Percentiles rank a stretch among this genome's conserved stretches.
Conservation (phyloP, 2,888 invertebrate genomes). For the Lacanobia oleracea region DNA sequence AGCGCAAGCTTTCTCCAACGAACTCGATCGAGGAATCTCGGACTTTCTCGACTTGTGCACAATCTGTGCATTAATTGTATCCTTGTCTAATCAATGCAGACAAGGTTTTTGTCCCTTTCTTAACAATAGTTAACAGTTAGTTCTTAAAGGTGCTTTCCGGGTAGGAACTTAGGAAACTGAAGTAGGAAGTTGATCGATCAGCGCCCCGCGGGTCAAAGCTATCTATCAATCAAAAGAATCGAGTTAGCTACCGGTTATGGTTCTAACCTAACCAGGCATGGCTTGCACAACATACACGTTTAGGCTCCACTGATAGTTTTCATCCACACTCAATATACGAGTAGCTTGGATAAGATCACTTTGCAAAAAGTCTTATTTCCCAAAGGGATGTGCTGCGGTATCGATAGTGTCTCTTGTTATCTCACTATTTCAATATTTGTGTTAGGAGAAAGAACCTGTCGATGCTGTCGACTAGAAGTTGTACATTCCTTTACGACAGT, state of each 20-base stretch:
- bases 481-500: not conserved
- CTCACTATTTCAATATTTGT: not conserved
- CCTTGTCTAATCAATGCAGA: slow-evolving; percentile 31
- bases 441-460: not conserved
- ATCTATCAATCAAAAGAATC: slow-evolving; percentile 37
- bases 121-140: not conserved
- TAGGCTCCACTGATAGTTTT: not conserved
- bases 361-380: not conserved
- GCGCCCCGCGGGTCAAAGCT: slow-evolving; percentile 30
- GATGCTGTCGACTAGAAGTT: not conserved
- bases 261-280: not conserved
- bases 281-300: not conserved
- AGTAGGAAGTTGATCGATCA: slow-evolving; percentile 34
- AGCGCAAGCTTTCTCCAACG: slow-evolving; percentile 58
- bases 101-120: slow-evolving; percentile 23
- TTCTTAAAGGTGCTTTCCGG: slow-evolving; percentile 34
- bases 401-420: not conserved
- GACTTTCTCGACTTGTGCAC: slow-evolving; percentile 50
- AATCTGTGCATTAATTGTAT: slow-evolving; percentile 34
- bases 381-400: not conserved
- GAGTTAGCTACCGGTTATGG: slow-evolving; percentile 24
- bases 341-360: not conserved
- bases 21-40: slow-evolving; percentile 46
- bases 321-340: not conserved
- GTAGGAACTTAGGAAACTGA: slow-evolving; percentile 21